Percentiles rank a stretch among this genome's conserved stretches.
phyloP scores from a whole-genome alignment of 2,113 vertebrate species.

The Rhinoptilus africanus region DNA sequence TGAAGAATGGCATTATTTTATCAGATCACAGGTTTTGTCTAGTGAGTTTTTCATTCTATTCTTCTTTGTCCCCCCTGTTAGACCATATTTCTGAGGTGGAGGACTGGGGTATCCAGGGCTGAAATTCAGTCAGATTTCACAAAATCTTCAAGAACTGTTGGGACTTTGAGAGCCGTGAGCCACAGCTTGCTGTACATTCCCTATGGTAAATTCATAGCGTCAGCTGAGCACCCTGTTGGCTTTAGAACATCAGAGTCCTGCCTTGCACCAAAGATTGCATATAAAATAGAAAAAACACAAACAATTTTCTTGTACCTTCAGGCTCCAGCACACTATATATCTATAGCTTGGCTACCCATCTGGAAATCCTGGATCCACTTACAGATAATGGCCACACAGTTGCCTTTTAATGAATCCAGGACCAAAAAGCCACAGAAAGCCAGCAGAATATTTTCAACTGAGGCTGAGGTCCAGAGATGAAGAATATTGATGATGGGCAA shows the following conservation, averaged over 20 bases:
- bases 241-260: not conserved
- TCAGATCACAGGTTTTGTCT: not conserved
- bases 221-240: not conserved
- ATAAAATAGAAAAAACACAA: not conserved
- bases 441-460: not conserved
- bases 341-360: not conserved
- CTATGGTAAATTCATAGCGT: not conserved
- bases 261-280: not conserved
- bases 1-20: not conserved
- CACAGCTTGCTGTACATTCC: not conserved
- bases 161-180: not conserved
- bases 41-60: not conserved
- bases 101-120: not conserved
- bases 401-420: not conserved
- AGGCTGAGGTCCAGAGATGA: not conserved
- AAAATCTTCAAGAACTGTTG: not conserved
- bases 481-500: not conserved
- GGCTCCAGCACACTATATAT: not conserved
- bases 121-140: not conserved
- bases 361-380: not conserved
- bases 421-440: not conserved
- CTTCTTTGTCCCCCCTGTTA: not conserved
- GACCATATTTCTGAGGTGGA: not conserved
- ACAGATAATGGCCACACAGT: fast-evolving
- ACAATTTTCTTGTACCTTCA: not conserved